Base-by-base conservation (phyloP, 2,888 invertebrate species). In the Idaea biselata region DNA sequence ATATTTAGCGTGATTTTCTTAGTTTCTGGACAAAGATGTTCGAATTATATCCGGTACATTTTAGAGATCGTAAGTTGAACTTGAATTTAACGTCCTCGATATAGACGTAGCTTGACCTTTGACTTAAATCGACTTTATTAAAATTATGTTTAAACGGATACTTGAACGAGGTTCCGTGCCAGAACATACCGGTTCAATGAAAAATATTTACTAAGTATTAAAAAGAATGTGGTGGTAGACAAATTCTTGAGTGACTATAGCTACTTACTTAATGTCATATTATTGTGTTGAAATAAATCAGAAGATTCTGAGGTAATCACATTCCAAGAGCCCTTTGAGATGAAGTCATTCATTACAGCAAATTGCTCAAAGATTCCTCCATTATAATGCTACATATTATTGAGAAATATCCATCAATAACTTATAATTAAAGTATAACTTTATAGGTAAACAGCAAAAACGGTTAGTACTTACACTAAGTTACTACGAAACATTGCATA, bases 101-200 rank as follows among this genome's bases (percentile, higher is more conserved):
- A 63, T 8, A 68, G 55, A 61, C 33, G 59, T 63, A 66, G 64
- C 68, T 69, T 71, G 70, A 71, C 71, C 68, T 68, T 67, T 71
- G 62, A 61, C 66, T 61, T 65, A 62, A 57, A 58, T 58, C 61
- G 60, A 59, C 60, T 63, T 17, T 25, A 59, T 32, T 54, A n/a
- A 31, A 62, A 44, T 63, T 65, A 63, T 63, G 62, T 66, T 58
- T 63, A 62, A 32, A 18, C 53, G 31, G 18, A 55, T 57, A 62
- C 64, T 64, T 64, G 59, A 18, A 59, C 64, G 25, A 61, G 62
- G 58, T 58, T 56, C 54, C 18, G 56, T 18, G 4, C 14, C 16
- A 55, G 55, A 17, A 55, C 55, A 55, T 55, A 17, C 16, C 17
- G 5, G 44, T 44, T 44, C 44, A 44, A 44, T 44, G 44, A 11